A percentile compares a stretch with the other conserved stretches of the same genome.
These are phyloP conservation scores for Epinephelus malabaricus DNA, from an alignment of 2,797 vertebrate genomes.

Conservation along the genomic window DNA sequence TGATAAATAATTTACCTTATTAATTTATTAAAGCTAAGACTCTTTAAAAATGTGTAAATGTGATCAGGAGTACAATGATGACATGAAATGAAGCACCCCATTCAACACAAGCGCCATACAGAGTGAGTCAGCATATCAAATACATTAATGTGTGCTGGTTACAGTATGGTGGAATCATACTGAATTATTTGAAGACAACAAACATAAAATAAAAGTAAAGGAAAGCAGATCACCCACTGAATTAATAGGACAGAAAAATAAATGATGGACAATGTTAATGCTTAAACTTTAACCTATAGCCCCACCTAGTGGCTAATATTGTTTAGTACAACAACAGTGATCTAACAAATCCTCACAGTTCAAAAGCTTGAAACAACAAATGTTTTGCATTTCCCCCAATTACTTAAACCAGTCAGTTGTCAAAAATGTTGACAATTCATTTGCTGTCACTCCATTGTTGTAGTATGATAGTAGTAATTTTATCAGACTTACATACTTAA, in stretches of 20 bases:
- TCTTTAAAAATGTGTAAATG: background rate
- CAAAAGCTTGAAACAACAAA: no score
- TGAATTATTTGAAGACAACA: background rate
- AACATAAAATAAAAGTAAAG: background rate
- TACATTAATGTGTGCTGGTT: background rate
- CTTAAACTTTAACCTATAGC: conserved; percentile 16
- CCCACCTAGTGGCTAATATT: conserved; percentile 44
- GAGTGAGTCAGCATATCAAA: background rate
- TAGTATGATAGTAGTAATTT: background rate
- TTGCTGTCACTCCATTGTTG: background rate
- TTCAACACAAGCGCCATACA: background rate
- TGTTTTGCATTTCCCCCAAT: background rate
- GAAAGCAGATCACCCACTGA: background rate
- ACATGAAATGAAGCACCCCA: background rate
- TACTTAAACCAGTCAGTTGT: background rate
- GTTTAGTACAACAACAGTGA: conserved; percentile 23
- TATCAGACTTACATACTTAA: background rate
- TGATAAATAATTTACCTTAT: background rate
- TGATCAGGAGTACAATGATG: background rate
- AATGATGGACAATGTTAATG: background rate
- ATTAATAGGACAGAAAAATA: no score
- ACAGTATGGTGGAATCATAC: background rate
- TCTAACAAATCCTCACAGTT: background rate
- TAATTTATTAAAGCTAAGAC: background rate
- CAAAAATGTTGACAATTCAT: background rate